Percentiles rank a stretch among this genome's conserved stretches.
Evolutionary conservation across 1,140 invertebrate genomes (phyloP).

Genomic region (Phenacoccus solenopsis): DNA sequence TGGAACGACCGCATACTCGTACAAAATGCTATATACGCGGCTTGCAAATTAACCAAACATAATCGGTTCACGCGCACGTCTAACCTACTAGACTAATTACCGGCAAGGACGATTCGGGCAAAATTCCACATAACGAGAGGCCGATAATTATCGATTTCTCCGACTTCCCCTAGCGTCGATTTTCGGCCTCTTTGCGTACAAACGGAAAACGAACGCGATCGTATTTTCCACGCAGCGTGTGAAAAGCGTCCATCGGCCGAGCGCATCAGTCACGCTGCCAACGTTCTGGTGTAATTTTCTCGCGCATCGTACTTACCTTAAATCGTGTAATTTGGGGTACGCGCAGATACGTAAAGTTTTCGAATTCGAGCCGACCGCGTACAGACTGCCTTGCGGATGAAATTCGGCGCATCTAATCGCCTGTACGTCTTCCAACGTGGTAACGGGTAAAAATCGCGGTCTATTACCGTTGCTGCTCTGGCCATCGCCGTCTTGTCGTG

Average conservation of each 20-base stretch:
- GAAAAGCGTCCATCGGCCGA: neutral
- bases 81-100: neutral
- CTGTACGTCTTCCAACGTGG: constrained; percentile 86
- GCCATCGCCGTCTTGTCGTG: constrained; percentile 28
- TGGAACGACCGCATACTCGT: no score
- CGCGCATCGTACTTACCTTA: constrained; percentile 48
- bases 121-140: neutral
- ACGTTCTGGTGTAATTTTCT: neutral
- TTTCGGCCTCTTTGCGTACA: no score
- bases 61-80: no score
- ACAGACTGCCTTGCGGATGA: constrained; percentile 86
- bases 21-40: no score
- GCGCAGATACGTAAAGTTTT: constrained; percentile 89
- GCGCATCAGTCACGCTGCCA: neutral
- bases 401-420: constrained; percentile 95
- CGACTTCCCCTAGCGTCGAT: neutral
- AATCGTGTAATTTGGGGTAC: constrained; percentile 78
- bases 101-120: neutral
- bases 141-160: neutral
- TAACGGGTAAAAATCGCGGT: constrained; percentile 82
- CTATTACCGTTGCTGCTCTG: constrained; percentile 39
- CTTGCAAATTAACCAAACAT: no score
- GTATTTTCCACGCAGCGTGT: neutral
- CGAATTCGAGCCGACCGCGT: constrained; percentile 95
- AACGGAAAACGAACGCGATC: no score